Percentiles rank a stretch among this genome's conserved stretches.
Evolutionary conservation across 2,888 invertebrate genomes (phyloP).

Genomic region (Apamea sordens): DNA sequence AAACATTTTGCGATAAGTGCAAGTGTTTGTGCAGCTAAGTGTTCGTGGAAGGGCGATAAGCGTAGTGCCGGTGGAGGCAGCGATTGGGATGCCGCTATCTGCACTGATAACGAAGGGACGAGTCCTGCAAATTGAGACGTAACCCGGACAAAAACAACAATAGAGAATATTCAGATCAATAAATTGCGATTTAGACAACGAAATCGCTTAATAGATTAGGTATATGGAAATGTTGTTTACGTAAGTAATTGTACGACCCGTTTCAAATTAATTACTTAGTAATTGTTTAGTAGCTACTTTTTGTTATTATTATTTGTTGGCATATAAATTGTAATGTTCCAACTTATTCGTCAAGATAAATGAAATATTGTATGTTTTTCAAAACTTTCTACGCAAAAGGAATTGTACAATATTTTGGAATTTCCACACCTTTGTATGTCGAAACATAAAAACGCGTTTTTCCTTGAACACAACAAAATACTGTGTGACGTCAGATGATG

Average conservation of each 20-base stretch:
- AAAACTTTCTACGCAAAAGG: slow-evolving; percentile 44
- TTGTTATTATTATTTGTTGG: slow-evolving; percentile 1
- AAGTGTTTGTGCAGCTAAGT: slow-evolving; percentile 83
- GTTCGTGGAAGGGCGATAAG: slow-evolving; percentile 88
- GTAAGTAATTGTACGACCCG: slow-evolving; percentile 12
- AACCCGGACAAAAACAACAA: slow-evolving; percentile 54
- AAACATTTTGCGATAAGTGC: slow-evolving; percentile 86
- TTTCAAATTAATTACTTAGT: slow-evolving; percentile 23
- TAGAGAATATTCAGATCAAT: slow-evolving; percentile 20
- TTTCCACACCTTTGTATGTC: slow-evolving; percentile 59
- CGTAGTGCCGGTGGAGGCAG: slow-evolving; percentile 75
- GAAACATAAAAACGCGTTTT: slow-evolving; percentile 60
- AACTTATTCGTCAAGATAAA: neutral
- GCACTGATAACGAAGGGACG: slow-evolving; percentile 77
- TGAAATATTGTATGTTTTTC: neutral
- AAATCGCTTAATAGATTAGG: slow-evolving; percentile 4
- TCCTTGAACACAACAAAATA: slow-evolving; percentile 65
- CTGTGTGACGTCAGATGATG: slow-evolving; percentile 71
- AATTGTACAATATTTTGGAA: slow-evolving; percentile 43
- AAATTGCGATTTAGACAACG: slow-evolving; percentile 21
- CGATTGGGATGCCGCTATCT: slow-evolving; percentile 86
- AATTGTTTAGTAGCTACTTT: slow-evolving; percentile 3
- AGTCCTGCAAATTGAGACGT: slow-evolving; percentile 68
- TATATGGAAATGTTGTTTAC: slow-evolving; percentile 25
- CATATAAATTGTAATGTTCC: slow-evolving; percentile 19